Evolutionary conservation across 2,888 invertebrate genomes (phyloP).

Genomic region (Drosophila maculinotata): DNA sequence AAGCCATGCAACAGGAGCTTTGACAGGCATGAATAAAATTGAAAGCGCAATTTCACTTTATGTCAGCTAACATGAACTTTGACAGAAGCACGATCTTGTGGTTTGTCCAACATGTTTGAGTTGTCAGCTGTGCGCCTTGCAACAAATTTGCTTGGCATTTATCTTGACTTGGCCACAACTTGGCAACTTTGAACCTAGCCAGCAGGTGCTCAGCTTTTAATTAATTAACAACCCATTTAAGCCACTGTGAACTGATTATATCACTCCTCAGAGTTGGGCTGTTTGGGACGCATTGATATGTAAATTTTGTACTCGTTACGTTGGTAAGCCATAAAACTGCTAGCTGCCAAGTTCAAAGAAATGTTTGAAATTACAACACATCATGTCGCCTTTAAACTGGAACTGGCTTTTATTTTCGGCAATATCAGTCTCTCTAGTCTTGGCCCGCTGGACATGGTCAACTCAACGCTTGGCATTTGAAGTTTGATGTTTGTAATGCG

Average conservation of each 20-base stretch:
- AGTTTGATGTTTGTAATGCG: slow-evolving; percentile 45
- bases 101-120: slow-evolving; percentile 11
- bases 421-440: slow-evolving; percentile 13
- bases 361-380: slow-evolving; percentile 67
- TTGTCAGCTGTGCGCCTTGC: slow-evolving; percentile 5
- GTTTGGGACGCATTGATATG: slow-evolving; percentile 60
- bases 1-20: not conserved
- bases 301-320: slow-evolving; percentile 57
- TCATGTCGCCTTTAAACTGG: slow-evolving; percentile 68
- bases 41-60: not conserved
- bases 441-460: slow-evolving; percentile 8
- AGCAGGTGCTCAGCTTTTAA: slow-evolving; percentile 25
- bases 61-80: slow-evolving; percentile 19
- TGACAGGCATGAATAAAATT: not conserved
- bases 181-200: slow-evolving; percentile 35
- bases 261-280: slow-evolving; percentile 48
- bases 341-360: slow-evolving; percentile 70
- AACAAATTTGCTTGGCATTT: not conserved
- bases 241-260: slow-evolving; percentile 62
- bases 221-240: slow-evolving; percentile 71
- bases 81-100: slow-evolving; percentile 4
- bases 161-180: not conserved
- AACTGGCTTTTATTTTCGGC: slow-evolving; percentile 36
- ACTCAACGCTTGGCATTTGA: slow-evolving; percentile 21
- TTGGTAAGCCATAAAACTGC: slow-evolving; percentile 23